These are phyloP conservation scores for Dicycla oo DNA, from an alignment of 2,888 invertebrate genomes.

Conservation along the genomic window DNA sequence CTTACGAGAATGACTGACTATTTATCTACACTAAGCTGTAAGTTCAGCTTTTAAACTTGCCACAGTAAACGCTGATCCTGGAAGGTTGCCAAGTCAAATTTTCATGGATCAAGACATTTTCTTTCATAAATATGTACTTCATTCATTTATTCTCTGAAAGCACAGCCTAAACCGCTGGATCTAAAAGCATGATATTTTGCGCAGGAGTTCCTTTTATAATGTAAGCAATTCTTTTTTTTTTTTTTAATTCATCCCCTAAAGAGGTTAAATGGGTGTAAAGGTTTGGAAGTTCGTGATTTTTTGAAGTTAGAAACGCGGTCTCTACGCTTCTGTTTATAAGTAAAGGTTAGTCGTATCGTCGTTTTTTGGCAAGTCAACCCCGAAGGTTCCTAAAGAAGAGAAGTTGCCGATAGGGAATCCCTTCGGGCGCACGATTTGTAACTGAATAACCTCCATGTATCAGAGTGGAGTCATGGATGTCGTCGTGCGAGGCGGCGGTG, in stretches of 20 bases:
- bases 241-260: background rate
- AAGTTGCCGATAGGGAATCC: background rate
- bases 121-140: background rate
- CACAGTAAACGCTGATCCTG: background rate
- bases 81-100: background rate
- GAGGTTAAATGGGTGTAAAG: too few relatives aligned
- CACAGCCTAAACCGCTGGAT: background rate
- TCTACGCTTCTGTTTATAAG: too few relatives aligned
- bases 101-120: background rate
- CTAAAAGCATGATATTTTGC: background rate
- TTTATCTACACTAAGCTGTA: background rate
- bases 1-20: too few relatives aligned
- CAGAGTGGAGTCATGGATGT: constrained; percentile 62
- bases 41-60: background rate
- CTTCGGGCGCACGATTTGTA: background rate
- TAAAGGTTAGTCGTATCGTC: too few relatives aligned
- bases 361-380: too few relatives aligned
- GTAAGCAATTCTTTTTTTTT: too few relatives aligned
- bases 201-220: background rate
- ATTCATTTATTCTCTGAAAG: background rate
- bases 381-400: too few relatives aligned
- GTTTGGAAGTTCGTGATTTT: background rate
- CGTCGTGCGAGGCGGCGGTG: constrained; percentile 55
- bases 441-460: background rate
- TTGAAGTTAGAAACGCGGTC: too few relatives aligned